Conservation (phyloP, 2,113 vertebrate genomes). For the Coregonus clupeaformis region DNA sequence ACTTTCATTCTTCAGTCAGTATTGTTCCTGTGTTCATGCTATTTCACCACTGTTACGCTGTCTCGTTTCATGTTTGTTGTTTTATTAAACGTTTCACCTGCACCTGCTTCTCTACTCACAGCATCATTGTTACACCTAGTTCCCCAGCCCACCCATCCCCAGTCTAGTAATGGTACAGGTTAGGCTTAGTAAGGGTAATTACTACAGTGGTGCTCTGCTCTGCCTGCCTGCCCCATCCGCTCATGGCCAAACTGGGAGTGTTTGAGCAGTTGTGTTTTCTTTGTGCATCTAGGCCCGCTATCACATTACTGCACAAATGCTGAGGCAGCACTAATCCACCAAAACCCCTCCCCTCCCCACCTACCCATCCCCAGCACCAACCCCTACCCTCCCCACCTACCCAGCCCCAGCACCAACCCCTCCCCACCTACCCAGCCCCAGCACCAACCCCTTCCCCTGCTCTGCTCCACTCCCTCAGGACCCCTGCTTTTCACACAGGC, state of each 20-base stretch:
- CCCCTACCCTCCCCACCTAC: conserved; percentile 7
- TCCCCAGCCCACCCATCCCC: neutral
- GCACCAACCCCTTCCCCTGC: neutral
- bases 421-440: neutral
- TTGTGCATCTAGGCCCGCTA: conserved; percentile 69
- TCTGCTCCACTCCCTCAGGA: conserved; percentile 7
- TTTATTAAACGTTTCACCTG: no score
- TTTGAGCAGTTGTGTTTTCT: conserved; percentile 75
- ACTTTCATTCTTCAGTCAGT: no score
- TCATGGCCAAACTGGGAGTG: conserved; percentile 54
- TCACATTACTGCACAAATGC: conserved; percentile 79
- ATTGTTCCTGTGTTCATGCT: no score
- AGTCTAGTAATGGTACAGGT: conserved; percentile 35
- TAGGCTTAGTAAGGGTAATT: conserved; percentile 54
- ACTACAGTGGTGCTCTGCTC: conserved; percentile 31
- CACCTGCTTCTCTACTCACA: no score
- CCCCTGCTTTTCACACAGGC: conserved; percentile 31
- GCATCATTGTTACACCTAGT: no score
- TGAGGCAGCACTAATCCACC: conserved; percentile 68
- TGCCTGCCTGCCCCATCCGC: conserved; percentile 49
- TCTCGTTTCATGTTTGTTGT: no score
- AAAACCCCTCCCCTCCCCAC: conserved; percentile 1
- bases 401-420: conserved; percentile 15
- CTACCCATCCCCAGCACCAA: conserved; percentile 10
- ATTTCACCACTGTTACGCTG: no score